These are phyloP conservation scores for Chrysocyon brachyurus DNA, from an alignment of 2,797 vertebrate genomes.

Conservation along the genomic window DNA sequence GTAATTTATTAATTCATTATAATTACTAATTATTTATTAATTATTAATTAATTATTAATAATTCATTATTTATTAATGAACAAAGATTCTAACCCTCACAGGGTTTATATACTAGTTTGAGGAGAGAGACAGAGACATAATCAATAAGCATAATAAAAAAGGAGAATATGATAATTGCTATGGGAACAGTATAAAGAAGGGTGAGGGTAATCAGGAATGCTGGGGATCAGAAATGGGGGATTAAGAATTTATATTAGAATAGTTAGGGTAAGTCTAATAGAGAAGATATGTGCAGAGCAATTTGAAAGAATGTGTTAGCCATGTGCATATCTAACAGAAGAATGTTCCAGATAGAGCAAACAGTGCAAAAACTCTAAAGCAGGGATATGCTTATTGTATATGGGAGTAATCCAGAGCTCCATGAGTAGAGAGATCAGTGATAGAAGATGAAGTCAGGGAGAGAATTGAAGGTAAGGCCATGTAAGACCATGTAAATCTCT, in stretches of 20 bases:
- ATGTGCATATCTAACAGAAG: background rate
- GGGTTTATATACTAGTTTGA: background rate
- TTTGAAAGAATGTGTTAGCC: background rate
- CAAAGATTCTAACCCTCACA: background rate
- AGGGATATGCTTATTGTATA: background rate
- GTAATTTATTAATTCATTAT: no score
- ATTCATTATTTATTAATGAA: no score
- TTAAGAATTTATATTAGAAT: background rate
- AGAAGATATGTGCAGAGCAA: background rate
- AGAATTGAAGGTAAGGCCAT: background rate
- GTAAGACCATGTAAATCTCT: background rate
- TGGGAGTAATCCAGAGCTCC: background rate
- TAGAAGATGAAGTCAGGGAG: background rate
- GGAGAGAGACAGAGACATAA: background rate
- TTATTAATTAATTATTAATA: no score
- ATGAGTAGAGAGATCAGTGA: background rate
- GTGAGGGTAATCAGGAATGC: background rate
- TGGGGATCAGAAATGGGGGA: background rate
- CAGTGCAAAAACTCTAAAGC: background rate
- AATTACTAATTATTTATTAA: no score
- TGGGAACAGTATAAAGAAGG: background rate
- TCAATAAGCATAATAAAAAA: background rate
- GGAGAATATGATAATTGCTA: background rate
- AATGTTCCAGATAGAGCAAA: background rate
- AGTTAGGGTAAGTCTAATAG: background rate